Evolutionary conservation across 2,888 invertebrate genomes (phyloP), one percentile per base, ranked within the genome.

Genomic region (Troglohyphantes excavatus): DNA sequence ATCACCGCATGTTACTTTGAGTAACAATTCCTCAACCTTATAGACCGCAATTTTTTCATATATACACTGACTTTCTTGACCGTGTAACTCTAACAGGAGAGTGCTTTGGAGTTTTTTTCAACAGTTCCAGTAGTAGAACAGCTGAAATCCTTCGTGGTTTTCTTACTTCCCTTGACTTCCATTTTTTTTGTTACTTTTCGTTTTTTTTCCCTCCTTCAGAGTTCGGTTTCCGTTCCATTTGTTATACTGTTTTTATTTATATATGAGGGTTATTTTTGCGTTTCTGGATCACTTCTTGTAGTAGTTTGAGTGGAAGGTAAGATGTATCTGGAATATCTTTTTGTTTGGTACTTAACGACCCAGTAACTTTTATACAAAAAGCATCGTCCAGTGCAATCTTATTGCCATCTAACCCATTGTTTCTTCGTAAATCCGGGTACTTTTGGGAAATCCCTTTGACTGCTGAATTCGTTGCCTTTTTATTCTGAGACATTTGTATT

Each of bases 141-240:
- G 53, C 53, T 53, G 53, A 53, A 53, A 53, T 53, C 53, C 21
- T 13, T 68, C 33, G 68, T 33, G 68, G 68, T 33, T 68, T 29
- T 27, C 33, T 33, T 17, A 23, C 26, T 29, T 67, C 11, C 39
- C n/a, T 27, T 27, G 9, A 3, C 9, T 67, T n/a, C n/a, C n/a
- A n/a, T 65, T 65, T 65, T 65, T 29, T 19, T 33, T n/a, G 2
- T 7, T 17, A 33, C 21, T 68, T 65, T 65, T 65, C 65, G 21
- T 13, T 33, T 2, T 19, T 68, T 33, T 33, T 33, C 27, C 27
- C 29, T 33, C 68, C 65, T 68, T n/a, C 68, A 68, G 68, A n/a
- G 68, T 68, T 68, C 19, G 68, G 19, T 19, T 68, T 68, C 68
- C 68, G 9, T 68, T 68, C 33, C 33, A 68, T 33, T 68, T 68